Conservation (phyloP, 2,113 vertebrate genomes). For the Gallinago media region DNA sequence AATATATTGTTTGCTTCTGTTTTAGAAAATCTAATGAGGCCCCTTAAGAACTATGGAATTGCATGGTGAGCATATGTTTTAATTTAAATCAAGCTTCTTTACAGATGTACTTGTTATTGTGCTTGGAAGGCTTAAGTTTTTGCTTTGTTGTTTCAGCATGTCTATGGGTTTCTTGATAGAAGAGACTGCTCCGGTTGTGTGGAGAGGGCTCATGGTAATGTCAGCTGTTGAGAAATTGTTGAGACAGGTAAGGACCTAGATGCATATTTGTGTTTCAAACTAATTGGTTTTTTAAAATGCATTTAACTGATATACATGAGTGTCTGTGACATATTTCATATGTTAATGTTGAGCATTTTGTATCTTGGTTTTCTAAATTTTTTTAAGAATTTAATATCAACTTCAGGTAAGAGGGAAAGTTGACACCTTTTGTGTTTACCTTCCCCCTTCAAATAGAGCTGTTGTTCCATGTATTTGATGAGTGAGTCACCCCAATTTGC, state of each 20-base stretch:
- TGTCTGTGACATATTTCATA: not conserved
- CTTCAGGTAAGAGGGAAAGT: not conserved
- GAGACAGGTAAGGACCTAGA: conserved; percentile 84
- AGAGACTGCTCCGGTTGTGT: conserved; percentile 88
- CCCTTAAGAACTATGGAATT: conserved; percentile 93
- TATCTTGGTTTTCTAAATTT: not conserved
- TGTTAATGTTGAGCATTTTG: not conserved
- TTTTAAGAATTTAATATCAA: not conserved
- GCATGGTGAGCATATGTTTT: conserved; percentile 85
- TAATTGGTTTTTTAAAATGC: not conserved
- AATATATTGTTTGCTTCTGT: conserved; percentile 31
- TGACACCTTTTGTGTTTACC: not conserved
- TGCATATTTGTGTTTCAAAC: not conserved
- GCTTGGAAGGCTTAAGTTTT: not conserved
- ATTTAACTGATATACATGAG: not conserved
- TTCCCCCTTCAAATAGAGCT: not conserved
- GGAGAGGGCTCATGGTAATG: conserved; percentile 98
- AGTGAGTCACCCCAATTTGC: not conserved
- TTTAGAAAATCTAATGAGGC: conserved; percentile 93
- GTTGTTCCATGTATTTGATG: not conserved
- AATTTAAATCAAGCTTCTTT: conserved; percentile 46
- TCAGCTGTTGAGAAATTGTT: conserved; percentile 92
- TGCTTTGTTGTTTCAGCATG: conserved; percentile 84
- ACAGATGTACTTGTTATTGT: not conserved
- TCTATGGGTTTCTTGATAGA: conserved; percentile 98